Conservation (phyloP, 37 sponge, comb jelly and placozoan genomes). For the Mnemiopsis leidyi region DNA sequence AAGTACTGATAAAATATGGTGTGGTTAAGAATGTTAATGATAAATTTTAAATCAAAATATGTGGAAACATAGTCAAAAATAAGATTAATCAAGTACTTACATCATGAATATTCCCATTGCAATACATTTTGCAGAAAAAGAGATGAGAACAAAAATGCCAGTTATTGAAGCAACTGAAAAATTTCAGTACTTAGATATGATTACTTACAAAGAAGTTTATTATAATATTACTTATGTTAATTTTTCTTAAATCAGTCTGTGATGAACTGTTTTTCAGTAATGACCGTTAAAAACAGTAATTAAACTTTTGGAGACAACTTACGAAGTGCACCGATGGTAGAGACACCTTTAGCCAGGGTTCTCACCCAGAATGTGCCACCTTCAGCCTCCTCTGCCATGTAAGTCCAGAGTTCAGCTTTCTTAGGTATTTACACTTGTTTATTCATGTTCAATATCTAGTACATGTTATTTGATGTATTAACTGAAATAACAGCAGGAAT, state of each 20-base stretch:
- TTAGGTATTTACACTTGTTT: too few species aligned
- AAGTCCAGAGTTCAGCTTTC: too few species aligned
- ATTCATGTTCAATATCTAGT: too few species aligned
- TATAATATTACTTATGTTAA: not conserved
- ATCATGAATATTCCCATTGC: constrained; percentile 57
- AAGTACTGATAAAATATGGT: too few species aligned
- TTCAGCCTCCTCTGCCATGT: not conserved
- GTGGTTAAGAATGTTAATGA: too few species aligned
- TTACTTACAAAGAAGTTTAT: not conserved
- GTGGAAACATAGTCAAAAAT: not conserved
- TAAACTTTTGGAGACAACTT: too few species aligned
- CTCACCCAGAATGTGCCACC: constrained; percentile 15
- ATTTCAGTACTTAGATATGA: not conserved
- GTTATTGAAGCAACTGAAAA: constrained; percentile 51
- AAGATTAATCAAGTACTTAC: not conserved
- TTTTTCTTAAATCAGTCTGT: too few species aligned
- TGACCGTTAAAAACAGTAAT: too few species aligned
- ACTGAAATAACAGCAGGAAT: too few species aligned
- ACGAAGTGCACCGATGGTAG: constrained; percentile 35
- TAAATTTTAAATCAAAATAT: too few species aligned
- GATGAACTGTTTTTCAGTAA: too few species aligned
- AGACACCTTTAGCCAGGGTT: constrained; percentile 36
- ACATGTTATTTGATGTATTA: too few species aligned
- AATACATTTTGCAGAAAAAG: constrained; percentile 59
- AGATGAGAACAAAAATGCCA: constrained; percentile 51